These are phyloP conservation scores for Meloidogyne chitwoodi DNA, from an alignment of 1,140 invertebrate genomes.

Conservation along the genomic window DNA sequence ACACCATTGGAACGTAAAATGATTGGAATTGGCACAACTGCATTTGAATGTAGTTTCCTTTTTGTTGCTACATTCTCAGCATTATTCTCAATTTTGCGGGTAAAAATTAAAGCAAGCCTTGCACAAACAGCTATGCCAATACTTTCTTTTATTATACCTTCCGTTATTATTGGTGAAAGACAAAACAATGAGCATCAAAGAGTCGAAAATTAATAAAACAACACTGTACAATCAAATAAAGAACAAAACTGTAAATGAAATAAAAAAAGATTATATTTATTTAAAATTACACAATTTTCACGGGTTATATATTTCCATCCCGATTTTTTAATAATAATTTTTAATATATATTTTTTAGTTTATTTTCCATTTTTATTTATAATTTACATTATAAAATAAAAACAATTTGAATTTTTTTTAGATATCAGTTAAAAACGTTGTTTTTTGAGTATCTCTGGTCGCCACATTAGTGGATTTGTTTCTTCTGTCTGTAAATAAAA, in stretches of 20 bases:
- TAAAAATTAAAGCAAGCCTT: conserved; percentile 7
- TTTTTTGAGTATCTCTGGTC: conserved; percentile 85
- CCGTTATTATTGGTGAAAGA: not conserved
- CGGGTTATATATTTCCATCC: not conserved
- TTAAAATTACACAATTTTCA: not conserved
- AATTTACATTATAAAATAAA: not conserved
- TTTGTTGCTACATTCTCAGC: conserved; percentile 8
- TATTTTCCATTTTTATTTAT: not conserved
- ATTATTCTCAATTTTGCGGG: conserved; percentile 2
- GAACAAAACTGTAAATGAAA: not conserved
- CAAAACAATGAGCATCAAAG: not conserved
- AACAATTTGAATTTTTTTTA: not conserved
- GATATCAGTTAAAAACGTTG: conserved; percentile 30
- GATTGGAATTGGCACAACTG: not conserved
- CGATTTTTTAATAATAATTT: not conserved
- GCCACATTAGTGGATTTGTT: conserved; percentile 91
- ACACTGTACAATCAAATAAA: not conserved
- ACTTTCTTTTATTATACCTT: not conserved
- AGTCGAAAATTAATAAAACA: not conserved
- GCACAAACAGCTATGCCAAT: not conserved
- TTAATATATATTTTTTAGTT: not conserved
- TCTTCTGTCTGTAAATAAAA: conserved; percentile 76
- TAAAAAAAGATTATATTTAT: not conserved
- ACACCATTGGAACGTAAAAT: not conserved
- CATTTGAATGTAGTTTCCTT: conserved; percentile 12